Conservation (phyloP, 1,140 invertebrate species). For the Potamilus streckersoni region DNA sequence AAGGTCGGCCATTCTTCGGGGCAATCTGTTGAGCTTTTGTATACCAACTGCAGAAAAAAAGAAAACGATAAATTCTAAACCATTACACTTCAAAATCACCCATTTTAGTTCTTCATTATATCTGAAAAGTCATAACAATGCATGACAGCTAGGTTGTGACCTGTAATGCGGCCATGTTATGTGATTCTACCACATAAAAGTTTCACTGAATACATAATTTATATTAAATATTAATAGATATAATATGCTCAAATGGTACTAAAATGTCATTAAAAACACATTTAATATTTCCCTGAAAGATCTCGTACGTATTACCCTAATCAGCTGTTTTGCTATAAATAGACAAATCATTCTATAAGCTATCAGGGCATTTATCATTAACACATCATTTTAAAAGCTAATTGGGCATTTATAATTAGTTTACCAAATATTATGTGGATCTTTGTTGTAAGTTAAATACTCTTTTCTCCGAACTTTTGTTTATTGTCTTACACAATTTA, state of each 20-base stretch:
- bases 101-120: background rate
- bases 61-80: background rate
- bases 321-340: too few relatives aligned
- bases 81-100: background rate
- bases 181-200: background rate
- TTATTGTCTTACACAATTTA: too few relatives aligned
- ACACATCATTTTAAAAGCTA: too few relatives aligned
- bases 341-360: too few relatives aligned
- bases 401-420: too few relatives aligned
- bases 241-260: background rate
- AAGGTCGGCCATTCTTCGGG: conserved; percentile 94
- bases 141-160: background rate
- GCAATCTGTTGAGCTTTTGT: conserved; percentile 93
- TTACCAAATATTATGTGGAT: too few relatives aligned
- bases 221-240: background rate
- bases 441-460: too few relatives aligned
- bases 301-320: too few relatives aligned
- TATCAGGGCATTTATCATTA: too few relatives aligned
- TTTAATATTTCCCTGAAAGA: too few relatives aligned
- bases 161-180: background rate
- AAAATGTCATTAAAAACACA: too few relatives aligned
- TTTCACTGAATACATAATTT: background rate
- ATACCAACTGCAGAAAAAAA: conserved; percentile 73
- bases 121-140: background rate
- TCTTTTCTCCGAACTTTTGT: too few relatives aligned